Percentiles rank a stretch among this genome's conserved stretches.
Evolutionary conservation across 2,888 invertebrate species (phyloP).

Genomic region (Chrysolina americana): DNA sequence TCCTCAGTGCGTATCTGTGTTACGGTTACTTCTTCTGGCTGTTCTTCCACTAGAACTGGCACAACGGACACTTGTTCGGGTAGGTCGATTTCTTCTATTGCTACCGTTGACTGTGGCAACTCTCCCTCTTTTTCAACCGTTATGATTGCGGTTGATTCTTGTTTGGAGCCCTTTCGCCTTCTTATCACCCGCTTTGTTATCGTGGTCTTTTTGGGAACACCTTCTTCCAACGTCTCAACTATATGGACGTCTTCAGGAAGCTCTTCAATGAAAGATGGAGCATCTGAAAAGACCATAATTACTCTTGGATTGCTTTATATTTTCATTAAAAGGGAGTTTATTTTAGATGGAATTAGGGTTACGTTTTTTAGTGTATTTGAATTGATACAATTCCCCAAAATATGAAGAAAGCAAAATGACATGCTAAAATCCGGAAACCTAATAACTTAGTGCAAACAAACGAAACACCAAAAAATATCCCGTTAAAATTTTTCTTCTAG

Average conservation of each 20-base stretch:
- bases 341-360: too few species aligned
- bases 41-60: slow-evolving; percentile 54
- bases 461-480: too few species aligned
- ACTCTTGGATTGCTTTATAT: too few species aligned
- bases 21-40: slow-evolving; percentile 57
- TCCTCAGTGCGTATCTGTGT: slow-evolving; percentile 64
- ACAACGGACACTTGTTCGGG: slow-evolving; percentile 45
- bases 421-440: too few species aligned
- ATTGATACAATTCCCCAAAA: too few species aligned
- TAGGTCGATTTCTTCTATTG: slow-evolving; percentile 59
- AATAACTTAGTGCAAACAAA: too few species aligned
- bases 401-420: too few species aligned
- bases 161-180: slow-evolving; percentile 62
- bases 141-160: slow-evolving; percentile 68
- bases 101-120: slow-evolving; percentile 67
- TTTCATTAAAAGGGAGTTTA: too few species aligned
- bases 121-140: slow-evolving; percentile 67
- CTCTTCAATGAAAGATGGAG: slow-evolving; percentile 44
- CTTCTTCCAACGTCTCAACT: slow-evolving; percentile 56
- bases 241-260: slow-evolving; percentile 47
- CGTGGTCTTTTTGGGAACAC: slow-evolving; percentile 56
- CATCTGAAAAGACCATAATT: slow-evolving; percentile 9
- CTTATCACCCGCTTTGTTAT: slow-evolving; percentile 59
- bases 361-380: too few species aligned
- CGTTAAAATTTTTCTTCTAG: too few species aligned